Conservation (phyloP, 2,888 invertebrate species). For the Hoplodrina ambigua region DNA sequence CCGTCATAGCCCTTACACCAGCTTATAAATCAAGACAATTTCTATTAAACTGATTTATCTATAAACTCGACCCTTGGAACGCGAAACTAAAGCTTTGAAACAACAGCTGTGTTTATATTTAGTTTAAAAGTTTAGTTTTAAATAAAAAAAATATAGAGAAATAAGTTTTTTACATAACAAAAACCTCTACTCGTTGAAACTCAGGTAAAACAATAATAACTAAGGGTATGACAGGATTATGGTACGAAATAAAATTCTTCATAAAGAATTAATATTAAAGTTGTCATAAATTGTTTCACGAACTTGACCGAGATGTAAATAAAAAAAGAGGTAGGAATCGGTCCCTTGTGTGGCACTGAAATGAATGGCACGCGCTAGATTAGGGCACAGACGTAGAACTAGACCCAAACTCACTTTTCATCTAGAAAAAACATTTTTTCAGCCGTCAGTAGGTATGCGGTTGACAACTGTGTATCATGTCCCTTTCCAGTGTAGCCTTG, state of each 20-base stretch:
- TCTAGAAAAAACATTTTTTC: conserved; percentile 1
- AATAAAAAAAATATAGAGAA: conserved; percentile 11
- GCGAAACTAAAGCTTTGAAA: conserved; percentile 40
- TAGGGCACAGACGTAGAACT: conserved; percentile 6
- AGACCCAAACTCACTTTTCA: conserved; percentile 8
- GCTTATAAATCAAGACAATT: conserved; percentile 63
- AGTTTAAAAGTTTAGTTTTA: conserved; percentile 23
- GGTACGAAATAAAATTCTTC: conserved; percentile 52
- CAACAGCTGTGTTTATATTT: conserved; percentile 16
- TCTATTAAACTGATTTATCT: conserved; percentile 68
- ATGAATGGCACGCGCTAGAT: conserved; percentile 16
- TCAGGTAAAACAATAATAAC: background rate
- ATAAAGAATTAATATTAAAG: conserved; percentile 32
- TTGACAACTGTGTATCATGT: conserved; percentile 21
- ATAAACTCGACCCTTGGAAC: conserved; percentile 55
- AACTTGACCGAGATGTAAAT: conserved; percentile 32
- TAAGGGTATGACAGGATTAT: conserved; percentile 39
- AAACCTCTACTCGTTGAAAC: background rate
- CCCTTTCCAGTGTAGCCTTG: conserved; percentile 21
- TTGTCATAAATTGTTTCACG: conserved; percentile 26
- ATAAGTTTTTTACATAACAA: background rate
- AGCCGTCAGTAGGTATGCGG: background rate
- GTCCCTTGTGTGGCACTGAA: conserved; percentile 14
- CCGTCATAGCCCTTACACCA: conserved; percentile 65
- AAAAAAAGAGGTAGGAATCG: conserved; percentile 9